Base-by-base conservation (phyloP, 2,113 vertebrate species). In the Orthonyx spaldingii region DNA sequence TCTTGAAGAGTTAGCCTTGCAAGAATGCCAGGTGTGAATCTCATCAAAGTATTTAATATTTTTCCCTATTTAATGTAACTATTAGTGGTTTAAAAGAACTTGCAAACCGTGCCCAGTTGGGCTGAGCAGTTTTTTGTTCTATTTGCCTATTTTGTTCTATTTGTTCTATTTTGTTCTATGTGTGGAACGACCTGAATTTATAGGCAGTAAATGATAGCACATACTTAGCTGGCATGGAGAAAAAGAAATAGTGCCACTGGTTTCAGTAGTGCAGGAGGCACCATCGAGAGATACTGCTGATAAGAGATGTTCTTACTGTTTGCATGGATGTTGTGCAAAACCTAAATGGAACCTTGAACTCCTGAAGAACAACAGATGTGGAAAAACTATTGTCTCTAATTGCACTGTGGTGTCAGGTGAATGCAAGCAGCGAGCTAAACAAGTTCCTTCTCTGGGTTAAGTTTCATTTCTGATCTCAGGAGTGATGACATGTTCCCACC, bases 201-300 rank as follows among this genome's bases (percentile, higher is more conserved):
- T 16, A 63, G 53, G 27, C 35, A 27, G 24, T 47, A 56, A 72
- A 46, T 32, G 12, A 11, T 21, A 41, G 39, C 21, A 14, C 26
- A 16, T 17, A 20, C 21, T 78, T 70, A 35, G 21, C 19, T 84
- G 57, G 22, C 23, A 13, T 5, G 10, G 37, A 57, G n/a, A 56
- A 35, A 57, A 82, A n/a, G 17, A 84, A 84, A 24, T 5, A 18
- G 13, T 33, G 22, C 35, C 50, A 3, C 23, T 42, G 72, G 42
- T 24, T 68, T 82, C 32, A 92, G 23, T 8, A 55, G 32, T 39
- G n/a, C 71, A 53, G 65, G 44, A 87, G n/a, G 4, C 53, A n/a
- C 12, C 0, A 0, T 8, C 18, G 30, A 55, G 44, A 55, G 10
- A 11, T 35, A 13, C 21, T 46, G 2, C 41, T 15, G 37, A 46